A percentile compares a stretch with the other conserved stretches of the same genome.
These are phyloP conservation scores for Drosophila parabipectinata DNA, from an alignment of 1,140 invertebrate species.

Conservation along the genomic window DNA sequence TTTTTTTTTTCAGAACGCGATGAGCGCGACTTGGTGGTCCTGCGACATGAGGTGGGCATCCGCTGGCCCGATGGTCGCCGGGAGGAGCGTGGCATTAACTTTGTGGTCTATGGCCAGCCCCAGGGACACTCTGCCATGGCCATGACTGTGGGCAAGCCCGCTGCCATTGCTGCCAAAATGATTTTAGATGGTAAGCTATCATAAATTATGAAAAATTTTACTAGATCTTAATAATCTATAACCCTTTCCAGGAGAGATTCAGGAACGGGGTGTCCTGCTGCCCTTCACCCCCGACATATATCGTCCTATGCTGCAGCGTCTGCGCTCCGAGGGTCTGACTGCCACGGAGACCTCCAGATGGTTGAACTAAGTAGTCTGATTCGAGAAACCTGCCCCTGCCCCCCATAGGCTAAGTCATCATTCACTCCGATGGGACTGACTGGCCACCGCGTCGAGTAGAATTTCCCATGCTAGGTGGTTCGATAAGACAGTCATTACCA, in stretches of 20 bases:
- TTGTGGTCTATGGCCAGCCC: constrained; percentile 96
- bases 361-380: constrained; percentile 56
- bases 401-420: constrained; percentile 30
- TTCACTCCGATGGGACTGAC: constrained; percentile 3
- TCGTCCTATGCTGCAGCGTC: constrained; percentile 92
- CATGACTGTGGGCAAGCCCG: constrained; percentile 97
- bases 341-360: constrained; percentile 87
- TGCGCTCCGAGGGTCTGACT: constrained; percentile 93
- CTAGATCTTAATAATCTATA: no score
- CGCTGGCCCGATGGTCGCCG: constrained; percentile 94
- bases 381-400: background rate
- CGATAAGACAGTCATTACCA: constrained; percentile 35
- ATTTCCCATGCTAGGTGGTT: constrained; percentile 9
- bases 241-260: constrained; percentile 93
- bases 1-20: constrained; percentile 84
- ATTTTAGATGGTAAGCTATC: constrained; percentile 90
- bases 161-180: constrained; percentile 99
- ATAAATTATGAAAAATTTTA: background rate
- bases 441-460: constrained; percentile 1
- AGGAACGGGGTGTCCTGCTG: constrained; percentile 95
- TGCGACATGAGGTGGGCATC: constrained; percentile 96
- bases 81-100: constrained; percentile 94
- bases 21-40: constrained; percentile 97
- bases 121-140: constrained; percentile 98
- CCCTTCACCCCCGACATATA: constrained; percentile 96